Conservation (phyloP, 2,888 invertebrate genomes). For the Ephialtes manifestator region DNA sequence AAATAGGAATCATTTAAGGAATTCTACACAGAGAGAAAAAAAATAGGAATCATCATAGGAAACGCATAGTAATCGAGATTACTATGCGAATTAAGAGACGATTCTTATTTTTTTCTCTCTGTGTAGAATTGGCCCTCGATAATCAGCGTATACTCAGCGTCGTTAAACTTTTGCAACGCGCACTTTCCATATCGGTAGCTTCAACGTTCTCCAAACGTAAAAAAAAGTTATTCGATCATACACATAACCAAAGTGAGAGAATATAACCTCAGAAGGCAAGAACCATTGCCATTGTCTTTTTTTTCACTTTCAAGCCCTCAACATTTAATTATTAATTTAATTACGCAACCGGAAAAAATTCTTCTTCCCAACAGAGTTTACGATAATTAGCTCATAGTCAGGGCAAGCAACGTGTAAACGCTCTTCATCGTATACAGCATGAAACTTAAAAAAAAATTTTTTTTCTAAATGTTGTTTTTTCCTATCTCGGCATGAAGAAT, state of each 20-base stretch:
- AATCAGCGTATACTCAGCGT: not conserved
- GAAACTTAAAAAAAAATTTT: not conserved
- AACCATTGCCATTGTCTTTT: slow-evolving; percentile 56
- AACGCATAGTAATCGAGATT: too few species aligned
- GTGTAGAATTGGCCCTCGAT: slow-evolving; percentile 36
- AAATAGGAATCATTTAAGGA: too few species aligned
- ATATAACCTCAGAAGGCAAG: slow-evolving; percentile 40
- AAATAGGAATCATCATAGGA: too few species aligned
- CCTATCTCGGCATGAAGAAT: not conserved
- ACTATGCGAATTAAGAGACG: too few species aligned
- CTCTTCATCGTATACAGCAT: not conserved
- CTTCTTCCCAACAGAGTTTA: slow-evolving; percentile 10
- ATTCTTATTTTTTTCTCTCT: too few species aligned
- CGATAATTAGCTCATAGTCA: slow-evolving; percentile 18
- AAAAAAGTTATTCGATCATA: slow-evolving; percentile 40
- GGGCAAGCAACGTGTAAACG: not conserved
- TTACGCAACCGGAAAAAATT: slow-evolving; percentile 18
- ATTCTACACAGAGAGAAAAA: too few species aligned
- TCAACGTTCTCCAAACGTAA: slow-evolving; percentile 15
- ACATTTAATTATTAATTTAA: slow-evolving; percentile 24
- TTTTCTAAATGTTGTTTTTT: not conserved
- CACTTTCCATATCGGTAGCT: slow-evolving; percentile 37
- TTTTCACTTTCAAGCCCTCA: slow-evolving; percentile 22
- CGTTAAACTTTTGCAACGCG: slow-evolving; percentile 56
- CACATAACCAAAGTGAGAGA: slow-evolving; percentile 40